A percentile compares a stretch with the other conserved stretches of the same genome.
phyloP scores from a whole-genome alignment of 2,113 vertebrate genomes.

The Rhizomys pruinosus region DNA sequence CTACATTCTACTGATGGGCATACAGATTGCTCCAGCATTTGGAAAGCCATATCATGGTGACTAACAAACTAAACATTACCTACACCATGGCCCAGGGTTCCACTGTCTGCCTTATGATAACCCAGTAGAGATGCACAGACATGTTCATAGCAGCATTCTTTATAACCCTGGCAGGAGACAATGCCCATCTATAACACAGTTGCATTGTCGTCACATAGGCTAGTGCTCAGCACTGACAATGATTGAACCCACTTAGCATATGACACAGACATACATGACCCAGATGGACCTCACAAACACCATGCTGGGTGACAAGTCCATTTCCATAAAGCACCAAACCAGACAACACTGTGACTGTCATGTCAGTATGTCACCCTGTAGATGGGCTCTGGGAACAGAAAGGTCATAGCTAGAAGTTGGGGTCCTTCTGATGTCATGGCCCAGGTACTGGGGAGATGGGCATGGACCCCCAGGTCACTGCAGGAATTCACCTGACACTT shows the following conservation, averaged over 20 bases:
- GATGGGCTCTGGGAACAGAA: too few species aligned
- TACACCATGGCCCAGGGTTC: neutral
- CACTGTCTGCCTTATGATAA: neutral
- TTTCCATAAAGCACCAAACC: neutral
- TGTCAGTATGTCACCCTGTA: neutral
- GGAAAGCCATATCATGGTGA: neutral
- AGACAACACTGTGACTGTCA: neutral
- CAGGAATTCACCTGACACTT: neutral
- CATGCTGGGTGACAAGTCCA: neutral
- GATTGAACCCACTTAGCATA: neutral
- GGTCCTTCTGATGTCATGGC: neutral
- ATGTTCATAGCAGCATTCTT: neutral
- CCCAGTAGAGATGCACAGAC: neutral
- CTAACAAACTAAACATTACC: neutral
- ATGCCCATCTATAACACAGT: neutral
- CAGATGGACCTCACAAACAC: neutral
- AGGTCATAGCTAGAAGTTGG: too few species aligned
- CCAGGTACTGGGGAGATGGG: neutral
- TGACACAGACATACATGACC: neutral
- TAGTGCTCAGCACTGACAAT: neutral
- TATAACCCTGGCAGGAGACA: neutral
- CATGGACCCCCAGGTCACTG: neutral
- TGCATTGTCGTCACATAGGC: neutral
- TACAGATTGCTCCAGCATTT: neutral
- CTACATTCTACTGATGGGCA: neutral